Conservation (phyloP, 2,113 vertebrate species). For the Dicaeum eximium region DNA sequence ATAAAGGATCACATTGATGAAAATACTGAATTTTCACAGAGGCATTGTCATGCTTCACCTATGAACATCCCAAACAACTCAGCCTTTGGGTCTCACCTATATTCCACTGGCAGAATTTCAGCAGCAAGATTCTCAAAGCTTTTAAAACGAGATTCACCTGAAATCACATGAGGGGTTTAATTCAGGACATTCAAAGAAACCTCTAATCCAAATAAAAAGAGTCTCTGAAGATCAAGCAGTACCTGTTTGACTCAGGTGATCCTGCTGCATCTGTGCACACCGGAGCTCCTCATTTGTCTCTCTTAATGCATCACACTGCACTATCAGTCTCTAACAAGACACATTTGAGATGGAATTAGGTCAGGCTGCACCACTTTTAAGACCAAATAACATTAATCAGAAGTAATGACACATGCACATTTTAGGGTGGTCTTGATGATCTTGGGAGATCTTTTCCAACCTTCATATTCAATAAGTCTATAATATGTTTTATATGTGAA, state of each 20-base stretch:
- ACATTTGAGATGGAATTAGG: not conserved
- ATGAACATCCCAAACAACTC: not conserved
- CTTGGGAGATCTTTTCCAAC: not conserved
- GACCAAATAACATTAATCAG: not conserved
- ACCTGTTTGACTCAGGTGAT: conserved; percentile 90
- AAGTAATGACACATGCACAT: not conserved
- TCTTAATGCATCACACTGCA: conserved; percentile 89
- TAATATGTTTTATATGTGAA: not conserved
- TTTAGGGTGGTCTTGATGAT: not conserved
- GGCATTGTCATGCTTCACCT: not conserved
- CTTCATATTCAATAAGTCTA: fast-evolving
- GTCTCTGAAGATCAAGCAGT: not conserved
- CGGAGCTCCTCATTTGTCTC: conserved; percentile 95
- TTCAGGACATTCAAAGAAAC: not conserved
- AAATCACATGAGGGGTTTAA: conserved; percentile 3
- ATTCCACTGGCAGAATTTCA: conserved; percentile 91
- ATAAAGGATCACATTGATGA: not conserved
- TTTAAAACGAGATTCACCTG: conserved; percentile 73
- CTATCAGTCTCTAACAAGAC: conserved; percentile 81
- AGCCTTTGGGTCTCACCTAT: conserved; percentile 75
- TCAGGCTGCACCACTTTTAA: not conserved
- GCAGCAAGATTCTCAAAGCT: conserved; percentile 91
- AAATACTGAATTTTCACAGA: not conserved
- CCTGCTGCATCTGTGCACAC: conserved; percentile 90
- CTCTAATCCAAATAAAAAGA: not conserved